These are phyloP conservation scores for Entomobrya proxima DNA, from an alignment of 2,888 invertebrate genomes.

Conservation along the genomic window DNA sequence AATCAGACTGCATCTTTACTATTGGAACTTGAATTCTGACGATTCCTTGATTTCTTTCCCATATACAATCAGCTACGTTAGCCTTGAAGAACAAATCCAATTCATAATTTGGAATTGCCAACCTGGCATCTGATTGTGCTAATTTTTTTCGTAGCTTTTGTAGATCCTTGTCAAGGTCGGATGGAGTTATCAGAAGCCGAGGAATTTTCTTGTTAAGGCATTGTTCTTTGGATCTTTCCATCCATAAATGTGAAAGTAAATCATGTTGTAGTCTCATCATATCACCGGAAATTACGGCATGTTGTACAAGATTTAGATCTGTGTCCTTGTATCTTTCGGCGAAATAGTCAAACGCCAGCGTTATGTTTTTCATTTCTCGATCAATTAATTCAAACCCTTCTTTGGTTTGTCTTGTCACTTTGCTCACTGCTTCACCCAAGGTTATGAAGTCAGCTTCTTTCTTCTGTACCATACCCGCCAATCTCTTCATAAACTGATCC, in stretches of 20 bases:
- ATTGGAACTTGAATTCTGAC: background rate
- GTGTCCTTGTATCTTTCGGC: background rate
- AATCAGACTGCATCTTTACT: background rate
- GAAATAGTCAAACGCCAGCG: background rate
- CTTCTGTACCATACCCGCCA: background rate
- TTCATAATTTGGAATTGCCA: background rate
- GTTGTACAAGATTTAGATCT: background rate
- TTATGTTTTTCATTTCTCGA: background rate
- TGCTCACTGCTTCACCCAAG: background rate
- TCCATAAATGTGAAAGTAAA: background rate
- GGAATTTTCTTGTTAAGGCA: slow-evolving; percentile 20
- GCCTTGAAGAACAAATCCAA: background rate
- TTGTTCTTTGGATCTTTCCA: background rate
- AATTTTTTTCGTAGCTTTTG: background rate
- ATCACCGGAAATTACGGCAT: background rate
- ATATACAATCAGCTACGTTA: background rate
- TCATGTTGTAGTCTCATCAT: background rate
- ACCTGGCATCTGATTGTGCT: background rate
- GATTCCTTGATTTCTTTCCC: background rate
- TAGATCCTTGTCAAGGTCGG: background rate
- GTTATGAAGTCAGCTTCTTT: background rate
- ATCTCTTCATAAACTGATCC: background rate
- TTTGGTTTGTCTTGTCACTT: background rate
- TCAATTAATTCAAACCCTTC: background rate
- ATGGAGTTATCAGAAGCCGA: background rate